Evolutionary conservation across 2,797 vertebrate species (phyloP), one percentile per base, ranked within the genome.

Genomic region (Mus caroli): DNA sequence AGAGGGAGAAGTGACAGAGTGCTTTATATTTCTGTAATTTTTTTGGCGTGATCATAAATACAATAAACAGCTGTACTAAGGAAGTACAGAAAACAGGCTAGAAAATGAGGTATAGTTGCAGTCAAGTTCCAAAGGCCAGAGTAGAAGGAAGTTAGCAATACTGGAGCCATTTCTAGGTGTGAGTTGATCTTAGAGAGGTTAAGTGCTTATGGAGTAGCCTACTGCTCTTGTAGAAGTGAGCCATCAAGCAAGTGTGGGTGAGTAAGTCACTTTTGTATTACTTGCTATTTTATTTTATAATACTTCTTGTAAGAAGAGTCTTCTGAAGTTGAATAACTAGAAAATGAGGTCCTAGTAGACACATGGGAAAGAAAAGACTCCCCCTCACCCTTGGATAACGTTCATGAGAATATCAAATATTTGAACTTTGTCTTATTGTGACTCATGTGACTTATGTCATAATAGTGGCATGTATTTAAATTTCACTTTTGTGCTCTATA

Each of bases 381-480:
- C 17, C 78, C 54, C 26, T 62, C 58, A 14, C 83, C 58, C n/a
- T n/a, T 50, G n/a, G 71, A 37, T 80, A 31, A 20, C 24, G 80
- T 76, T 52, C n/a, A 34, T 2, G 78, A 88, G 71, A 67, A n/a
- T 56, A 75, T 58, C 37, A 90, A 34, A 26, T 54, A 28, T 75
- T 58, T 92, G 69, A 88, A 75, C 15, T 19, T 31, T 28, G 37
- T 40, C 80, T 90, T 78, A 46, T 76, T 91, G 24, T 86, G 22
- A 60, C 31, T 88, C 64, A 62, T 46, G 31, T 20, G 12, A 86
- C 20, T 87, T 90, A 43, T n/a, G 6, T 62, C 43, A 37, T 34
- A 87, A 89, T 89, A 22, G 7, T 89, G 58, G 14, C 37, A 17
- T 78, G 1, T 60, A 52, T 83, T 96, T 92, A 91, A 46, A 67